These are phyloP conservation scores for Solea senegalensis DNA, from an alignment of 2,113 vertebrate genomes.

Conservation along the genomic window DNA sequence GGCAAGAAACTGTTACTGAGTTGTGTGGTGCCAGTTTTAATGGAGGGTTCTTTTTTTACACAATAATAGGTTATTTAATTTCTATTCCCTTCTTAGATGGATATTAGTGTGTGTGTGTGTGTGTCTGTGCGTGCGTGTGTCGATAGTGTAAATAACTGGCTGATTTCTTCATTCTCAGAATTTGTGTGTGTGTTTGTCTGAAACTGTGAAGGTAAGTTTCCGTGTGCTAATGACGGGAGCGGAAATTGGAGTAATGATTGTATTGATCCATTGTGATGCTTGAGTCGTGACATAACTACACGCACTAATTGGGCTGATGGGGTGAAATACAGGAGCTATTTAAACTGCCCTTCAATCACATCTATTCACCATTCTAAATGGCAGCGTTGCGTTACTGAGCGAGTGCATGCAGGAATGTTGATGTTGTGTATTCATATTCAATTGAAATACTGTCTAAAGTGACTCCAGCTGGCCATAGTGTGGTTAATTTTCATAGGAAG, in stretches of 20 bases:
- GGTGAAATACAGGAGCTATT: slow-evolving; percentile 49
- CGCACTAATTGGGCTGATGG: slow-evolving; percentile 63
- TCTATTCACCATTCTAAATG: slow-evolving; percentile 41
- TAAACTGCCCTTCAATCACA: slow-evolving; percentile 45
- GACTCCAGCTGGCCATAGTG: neutral
- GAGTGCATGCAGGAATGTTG: neutral
- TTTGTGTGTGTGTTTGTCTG: slow-evolving; percentile 25
- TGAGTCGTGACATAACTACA: slow-evolving; percentile 62
- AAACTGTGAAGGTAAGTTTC: slow-evolving; percentile 39
- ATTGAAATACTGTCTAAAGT: neutral
- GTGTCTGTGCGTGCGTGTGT: neutral
- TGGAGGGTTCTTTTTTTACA: no score
- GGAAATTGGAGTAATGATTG: slow-evolving; percentile 70
- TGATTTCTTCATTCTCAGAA: slow-evolving; percentile 8
- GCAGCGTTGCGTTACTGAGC: slow-evolving; percentile 15
- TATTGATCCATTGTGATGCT: slow-evolving; percentile 66
- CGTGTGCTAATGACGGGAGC: slow-evolving; percentile 50
- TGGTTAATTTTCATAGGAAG: neutral
- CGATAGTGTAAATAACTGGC: neutral
- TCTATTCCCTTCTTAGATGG: no score
- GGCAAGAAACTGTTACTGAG: no score
- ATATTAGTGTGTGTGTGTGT: neutral
- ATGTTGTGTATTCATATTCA: slow-evolving; percentile 1
- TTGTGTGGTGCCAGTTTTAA: no score
- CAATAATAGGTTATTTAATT: no score